Percentiles rank a stretch among this genome's conserved stretches.
phyloP scores from a whole-genome alignment of 2,797 vertebrate genomes.

The Buceros bicornis region DNA sequence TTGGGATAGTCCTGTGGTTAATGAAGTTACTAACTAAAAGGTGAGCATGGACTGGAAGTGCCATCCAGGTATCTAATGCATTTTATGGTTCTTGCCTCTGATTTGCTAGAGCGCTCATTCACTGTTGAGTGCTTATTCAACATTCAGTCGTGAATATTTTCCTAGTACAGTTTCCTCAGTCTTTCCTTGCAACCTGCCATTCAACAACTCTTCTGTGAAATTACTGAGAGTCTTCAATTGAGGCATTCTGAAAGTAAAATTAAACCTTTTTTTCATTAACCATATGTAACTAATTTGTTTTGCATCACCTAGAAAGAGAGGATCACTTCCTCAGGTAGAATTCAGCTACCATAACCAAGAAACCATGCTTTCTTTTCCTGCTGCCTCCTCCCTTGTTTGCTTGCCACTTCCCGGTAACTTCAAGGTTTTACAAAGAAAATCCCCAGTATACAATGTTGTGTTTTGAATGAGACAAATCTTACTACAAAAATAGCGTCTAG shows the following conservation, averaged over 20 bases:
- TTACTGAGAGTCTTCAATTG: neutral
- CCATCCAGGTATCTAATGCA: neutral
- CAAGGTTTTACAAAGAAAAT: neutral
- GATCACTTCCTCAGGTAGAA: neutral
- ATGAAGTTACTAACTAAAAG: neutral
- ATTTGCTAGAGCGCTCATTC: neutral
- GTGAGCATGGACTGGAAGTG: neutral
- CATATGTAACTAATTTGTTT: neutral
- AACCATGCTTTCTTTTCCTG: neutral
- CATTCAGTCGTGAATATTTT: neutral
- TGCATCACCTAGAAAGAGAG: neutral
- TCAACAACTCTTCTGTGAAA: constrained; percentile 15
- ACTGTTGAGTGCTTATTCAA: neutral
- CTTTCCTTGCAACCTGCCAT: neutral
- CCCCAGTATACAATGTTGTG: neutral
- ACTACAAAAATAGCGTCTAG: neutral
- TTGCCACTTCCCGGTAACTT: neutral
- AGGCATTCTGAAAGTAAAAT: neutral
- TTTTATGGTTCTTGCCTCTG: neutral
- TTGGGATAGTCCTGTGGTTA: neutral
- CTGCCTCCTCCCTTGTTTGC: neutral
- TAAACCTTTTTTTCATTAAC: neutral
- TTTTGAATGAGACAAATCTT: neutral
- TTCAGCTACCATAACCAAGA: neutral
- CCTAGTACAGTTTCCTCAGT: neutral